Percentiles rank a stretch among this genome's conserved stretches.
Conservation (phyloP, 2,113 vertebrate genomes). For the Daubentonia madagascariensis region DNA sequence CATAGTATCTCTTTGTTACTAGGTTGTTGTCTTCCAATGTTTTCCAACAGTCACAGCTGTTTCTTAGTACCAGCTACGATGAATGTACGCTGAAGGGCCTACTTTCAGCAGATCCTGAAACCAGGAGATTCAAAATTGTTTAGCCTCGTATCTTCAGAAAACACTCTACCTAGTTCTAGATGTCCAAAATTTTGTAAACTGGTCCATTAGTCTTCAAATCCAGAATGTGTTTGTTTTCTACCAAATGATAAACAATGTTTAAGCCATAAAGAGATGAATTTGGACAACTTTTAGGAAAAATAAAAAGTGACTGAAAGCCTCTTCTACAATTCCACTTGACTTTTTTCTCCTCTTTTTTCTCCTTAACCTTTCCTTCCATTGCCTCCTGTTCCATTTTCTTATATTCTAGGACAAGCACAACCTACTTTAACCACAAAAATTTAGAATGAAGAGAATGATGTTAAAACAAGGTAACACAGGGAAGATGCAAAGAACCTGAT, state of each 20-base stretch:
- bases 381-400: not conserved
- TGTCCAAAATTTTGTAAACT: slow-evolving; percentile 38
- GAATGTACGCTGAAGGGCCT: not conserved
- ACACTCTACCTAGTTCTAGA: not conserved
- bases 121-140: not conserved
- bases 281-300: not conserved
- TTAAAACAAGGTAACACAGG: not conserved
- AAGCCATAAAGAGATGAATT: not conserved
- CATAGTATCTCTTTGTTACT: slow-evolving; percentile 26
- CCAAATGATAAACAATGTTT: not conserved
- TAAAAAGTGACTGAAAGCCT: slow-evolving; percentile 12
- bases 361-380: not conserved
- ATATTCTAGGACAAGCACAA: not conserved
- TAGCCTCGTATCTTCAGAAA: not conserved
- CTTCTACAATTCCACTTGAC: not conserved
- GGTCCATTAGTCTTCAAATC: slow-evolving; percentile 4
- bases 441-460: not conserved
- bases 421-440: not conserved
- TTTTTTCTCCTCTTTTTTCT: not conserved
- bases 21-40: not conserved
- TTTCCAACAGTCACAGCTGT: slow-evolving; percentile 53
- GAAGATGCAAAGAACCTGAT: not conserved
- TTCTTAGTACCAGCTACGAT: slow-evolving; percentile 43
- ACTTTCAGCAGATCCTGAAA: not conserved
- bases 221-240: not conserved